Evolutionary conservation across 2,888 invertebrate genomes (phyloP).

Genomic region (Tetranychus piercei): DNA sequence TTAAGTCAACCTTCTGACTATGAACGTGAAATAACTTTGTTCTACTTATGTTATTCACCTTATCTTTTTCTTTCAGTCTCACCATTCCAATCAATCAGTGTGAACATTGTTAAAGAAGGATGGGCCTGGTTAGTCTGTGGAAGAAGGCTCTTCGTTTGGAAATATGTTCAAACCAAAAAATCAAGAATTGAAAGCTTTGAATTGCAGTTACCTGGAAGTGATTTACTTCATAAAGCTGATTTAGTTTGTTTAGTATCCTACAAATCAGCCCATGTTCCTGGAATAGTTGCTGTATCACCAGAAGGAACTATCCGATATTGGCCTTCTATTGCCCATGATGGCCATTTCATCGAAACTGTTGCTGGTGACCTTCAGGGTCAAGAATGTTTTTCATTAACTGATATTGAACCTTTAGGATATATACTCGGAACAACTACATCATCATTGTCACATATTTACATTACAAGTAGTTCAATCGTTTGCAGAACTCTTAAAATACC

Average conservation of each 20-base stretch:
- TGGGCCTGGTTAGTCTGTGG: conserved; percentile 75
- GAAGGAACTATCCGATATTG: conserved; percentile 83
- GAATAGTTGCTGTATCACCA: conserved; percentile 64
- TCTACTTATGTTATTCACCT: not conserved
- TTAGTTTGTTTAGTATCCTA: conserved; percentile 45
- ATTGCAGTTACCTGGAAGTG: conserved; percentile 70
- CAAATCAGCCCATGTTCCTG: conserved; percentile 38
- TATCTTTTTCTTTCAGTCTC: not conserved
- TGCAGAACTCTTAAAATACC: conserved; percentile 33
- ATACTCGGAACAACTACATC: conserved; percentile 79
- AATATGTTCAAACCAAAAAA: conserved; percentile 30
- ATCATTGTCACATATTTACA: conserved; percentile 53
- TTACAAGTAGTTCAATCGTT: conserved; percentile 41
- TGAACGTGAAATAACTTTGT: not conserved
- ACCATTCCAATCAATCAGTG: conserved; percentile 35
- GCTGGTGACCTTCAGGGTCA: conserved; percentile 52
- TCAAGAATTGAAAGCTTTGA: conserved; percentile 37
- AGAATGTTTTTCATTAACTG: conserved; percentile 33
- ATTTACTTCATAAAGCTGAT: conserved; percentile 51
- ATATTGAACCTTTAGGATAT: conserved; percentile 45
- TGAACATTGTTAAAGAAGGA: conserved; percentile 46
- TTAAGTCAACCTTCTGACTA: not conserved
- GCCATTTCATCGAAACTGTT: conserved; percentile 59
- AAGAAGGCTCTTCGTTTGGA: conserved; percentile 64
- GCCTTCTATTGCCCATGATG: conserved; percentile 72